Base-by-base conservation (phyloP, 2,888 invertebrate genomes). In the Meiosimyza decipiens region DNA sequence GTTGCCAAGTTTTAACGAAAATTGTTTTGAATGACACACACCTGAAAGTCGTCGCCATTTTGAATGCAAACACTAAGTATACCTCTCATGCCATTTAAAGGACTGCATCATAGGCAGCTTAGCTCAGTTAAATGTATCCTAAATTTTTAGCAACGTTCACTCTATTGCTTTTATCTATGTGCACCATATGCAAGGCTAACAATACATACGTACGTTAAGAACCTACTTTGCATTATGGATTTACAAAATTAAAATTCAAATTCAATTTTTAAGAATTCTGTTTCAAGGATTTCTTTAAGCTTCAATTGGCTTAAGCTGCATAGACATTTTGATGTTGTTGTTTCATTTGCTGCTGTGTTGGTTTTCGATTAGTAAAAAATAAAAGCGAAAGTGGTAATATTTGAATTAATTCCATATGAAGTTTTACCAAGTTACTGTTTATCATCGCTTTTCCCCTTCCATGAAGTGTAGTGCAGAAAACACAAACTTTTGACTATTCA, bases 171-270 rank as follows among this genome's bases (percentile, higher is more conserved):
- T 59, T 51, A 51, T 55, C 59, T 60, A 47, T 49, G 13, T 65
- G n/a, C 51, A 40, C 55, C n/a, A 57, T 28, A 9, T 52, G 65
- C 66, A 66, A 55, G 51, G 50, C 11, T 15, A 55, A 28, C 50
- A 51, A 57, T 47, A 52, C 40, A 40, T 40, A 6, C 9, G 9
- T 9, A 40, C 16, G 33, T 54, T 66, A 54, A 54, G 63, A 47
- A 68, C 60, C 60, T 47, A 55, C 65, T 70, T 70, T 59, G 60
- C 52, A 49, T 71, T 66, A 66, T 71, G 57, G 62, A 67, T 73
- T 70, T 59, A 62, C 28, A 15, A 71, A 73, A 71, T 73, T 54
- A 54, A 62, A 71, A 71, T 73, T 73, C 55, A 73, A 70, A 70
- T 73, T 70, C 65, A 69, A 68, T 72, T 57, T 54, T 40, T 63